phyloP scores from a whole-genome alignment of 2,888 invertebrate species.

The Seira sanloemensis region DNA sequence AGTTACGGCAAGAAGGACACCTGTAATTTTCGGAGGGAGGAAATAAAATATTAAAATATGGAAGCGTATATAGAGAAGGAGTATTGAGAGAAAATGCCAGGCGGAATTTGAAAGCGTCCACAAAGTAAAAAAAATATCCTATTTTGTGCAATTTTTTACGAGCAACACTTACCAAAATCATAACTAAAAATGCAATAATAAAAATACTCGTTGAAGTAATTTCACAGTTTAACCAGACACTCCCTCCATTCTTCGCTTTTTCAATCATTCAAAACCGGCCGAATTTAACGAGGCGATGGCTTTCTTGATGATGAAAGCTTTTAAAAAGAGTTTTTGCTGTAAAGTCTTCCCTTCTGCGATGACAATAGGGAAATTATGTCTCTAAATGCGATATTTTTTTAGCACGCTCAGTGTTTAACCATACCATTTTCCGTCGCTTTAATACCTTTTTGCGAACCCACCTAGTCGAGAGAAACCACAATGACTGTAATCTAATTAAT shows the following conservation, averaged over 20 bases:
- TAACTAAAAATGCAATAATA: conserved; percentile 36
- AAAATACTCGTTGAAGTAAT: conserved; percentile 41
- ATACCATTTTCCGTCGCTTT: no score
- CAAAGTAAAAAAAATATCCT: neutral
- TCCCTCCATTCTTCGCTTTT: neutral
- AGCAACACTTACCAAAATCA: neutral
- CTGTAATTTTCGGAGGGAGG: no score
- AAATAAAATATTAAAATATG: no score
- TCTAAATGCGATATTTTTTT: no score
- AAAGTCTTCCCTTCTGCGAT: neutral
- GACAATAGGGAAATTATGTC: no score
- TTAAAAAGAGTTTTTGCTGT: no score
- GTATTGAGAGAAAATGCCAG: no score
- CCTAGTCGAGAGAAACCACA: neutral
- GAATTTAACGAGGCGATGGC: neutral
- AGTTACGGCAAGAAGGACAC: no score
- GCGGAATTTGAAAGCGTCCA: no score
- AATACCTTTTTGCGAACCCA: no score
- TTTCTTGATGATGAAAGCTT: neutral
- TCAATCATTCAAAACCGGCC: neutral
- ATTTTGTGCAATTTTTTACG: neutral
- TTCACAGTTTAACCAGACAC: conserved; percentile 32
- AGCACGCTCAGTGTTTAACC: no score
- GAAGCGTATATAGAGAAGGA: no score
- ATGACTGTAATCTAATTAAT: neutral